Evolutionary conservation across 2,113 vertebrate species (phyloP), one percentile per base, ranked within the genome.

Genomic region (Phyllostomus hastatus): DNA sequence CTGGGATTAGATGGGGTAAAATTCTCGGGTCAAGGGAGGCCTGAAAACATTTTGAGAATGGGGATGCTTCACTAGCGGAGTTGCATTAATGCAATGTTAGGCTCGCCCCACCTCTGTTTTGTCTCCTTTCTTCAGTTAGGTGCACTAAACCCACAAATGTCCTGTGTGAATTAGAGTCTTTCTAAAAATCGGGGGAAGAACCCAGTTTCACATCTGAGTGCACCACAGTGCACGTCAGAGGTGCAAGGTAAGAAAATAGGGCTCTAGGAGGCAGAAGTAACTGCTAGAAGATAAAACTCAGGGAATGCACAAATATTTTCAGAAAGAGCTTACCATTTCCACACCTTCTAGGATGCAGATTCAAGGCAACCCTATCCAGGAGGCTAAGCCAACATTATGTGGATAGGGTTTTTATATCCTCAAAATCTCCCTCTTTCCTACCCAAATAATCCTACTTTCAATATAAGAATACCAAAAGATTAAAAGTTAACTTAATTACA

Each of bases 401-500:
- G 7, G 10, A 26, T 57, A 8, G 14, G 41, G 41, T 50, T 46
- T 83, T 94, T 26, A 57, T 19, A 88, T n/a, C 35, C 26, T 88
- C 54, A 81, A 67, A 84, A 26, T 57, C 17, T 46, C 16, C 38
- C 26, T 67, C 61, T 92, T 90, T 93, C 35, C 46, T 75, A 61
- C 8, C 64, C 70, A 85, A 78, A 91, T 7, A 48, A 72, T 4
- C 4, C 38, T 14, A 38, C 38, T 88, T 90, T 83, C 43, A 96
- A 94, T 35, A 50, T 88, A 80, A 95, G 16, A 81, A 57, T 26
- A 48, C 7, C 6, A 57, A 66, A 72, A 73, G 35, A 43, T 46
- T 54, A 28, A 93, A 95, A 95, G 41, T 70, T 80, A 93, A 67
- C n/a, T 57, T 90, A 50, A 79, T 50, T 93, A 80, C 11, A 64